Evolutionary conservation across 2,888 invertebrate species (phyloP).

Genomic region (Trichogramma dendrolimi): DNA sequence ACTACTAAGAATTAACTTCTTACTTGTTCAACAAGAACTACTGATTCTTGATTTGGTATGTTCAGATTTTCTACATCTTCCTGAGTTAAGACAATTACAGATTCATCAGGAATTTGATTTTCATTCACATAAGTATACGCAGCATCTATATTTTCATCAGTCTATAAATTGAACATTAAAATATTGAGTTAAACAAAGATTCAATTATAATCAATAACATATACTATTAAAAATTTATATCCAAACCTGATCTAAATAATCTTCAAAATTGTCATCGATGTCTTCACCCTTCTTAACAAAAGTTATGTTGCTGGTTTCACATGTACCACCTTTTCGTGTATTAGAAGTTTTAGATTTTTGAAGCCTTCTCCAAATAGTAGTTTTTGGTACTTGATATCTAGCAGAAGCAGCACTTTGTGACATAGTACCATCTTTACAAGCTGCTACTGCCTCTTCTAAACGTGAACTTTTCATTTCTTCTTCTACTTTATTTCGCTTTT

Average conservation of each 20-base stretch:
- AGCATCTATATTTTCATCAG: slow-evolving; percentile 44
- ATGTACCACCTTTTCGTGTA: slow-evolving; percentile 1
- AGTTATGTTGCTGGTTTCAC: slow-evolving; percentile 25
- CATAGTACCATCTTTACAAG: slow-evolving; percentile 52
- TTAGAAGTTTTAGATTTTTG: slow-evolving; percentile 36
- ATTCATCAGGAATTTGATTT: slow-evolving; percentile 45
- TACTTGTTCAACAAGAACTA: slow-evolving; percentile 33
- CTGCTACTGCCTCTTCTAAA: slow-evolving; percentile 50
- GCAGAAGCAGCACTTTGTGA: slow-evolving; percentile 51
- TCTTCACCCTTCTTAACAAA: slow-evolving; percentile 25
- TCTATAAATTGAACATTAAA: slow-evolving; percentile 4
- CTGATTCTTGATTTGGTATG: slow-evolving; percentile 43
- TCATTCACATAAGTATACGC: slow-evolving; percentile 47
- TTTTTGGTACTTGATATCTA: slow-evolving; percentile 51
- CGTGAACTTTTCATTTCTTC: slow-evolving; percentile 45
- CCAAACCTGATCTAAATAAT: slow-evolving; percentile 11
- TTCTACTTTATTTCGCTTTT: slow-evolving; percentile 45
- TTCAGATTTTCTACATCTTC: slow-evolving; percentile 44
- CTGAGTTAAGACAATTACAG: slow-evolving; percentile 50
- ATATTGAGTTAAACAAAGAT: background rate
- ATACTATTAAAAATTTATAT: background rate
- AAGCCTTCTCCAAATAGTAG: slow-evolving; percentile 52
- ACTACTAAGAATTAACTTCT: slow-evolving; percentile 11
- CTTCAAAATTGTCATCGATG: slow-evolving; percentile 23
- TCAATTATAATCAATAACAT: background rate